Conservation (phyloP, 2,797 vertebrate species). For the Schizopygopsis malacanthus region DNA sequence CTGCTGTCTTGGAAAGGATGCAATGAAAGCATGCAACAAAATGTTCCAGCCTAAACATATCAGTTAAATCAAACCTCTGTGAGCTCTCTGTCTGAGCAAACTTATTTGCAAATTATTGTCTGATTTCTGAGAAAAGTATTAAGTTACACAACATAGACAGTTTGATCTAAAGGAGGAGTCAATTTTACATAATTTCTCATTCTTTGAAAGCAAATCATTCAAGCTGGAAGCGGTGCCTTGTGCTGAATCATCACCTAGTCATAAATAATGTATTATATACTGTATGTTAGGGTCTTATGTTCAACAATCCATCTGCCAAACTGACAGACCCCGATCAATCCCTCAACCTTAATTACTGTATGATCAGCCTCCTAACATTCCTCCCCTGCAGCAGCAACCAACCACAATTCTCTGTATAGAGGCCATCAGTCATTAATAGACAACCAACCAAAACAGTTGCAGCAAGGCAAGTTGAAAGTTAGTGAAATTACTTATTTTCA, state of each 20-base stretch:
- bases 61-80: neutral
- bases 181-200: conserved; percentile 2
- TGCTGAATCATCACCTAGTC: conserved; percentile 73
- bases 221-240: conserved; percentile 26
- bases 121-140: conserved; percentile 15
- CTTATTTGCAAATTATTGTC: conserved; percentile 10
- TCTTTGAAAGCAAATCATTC: neutral
- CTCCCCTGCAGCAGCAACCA: conserved; percentile 4
- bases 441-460: neutral
- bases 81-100: conserved; percentile 3
- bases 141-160: conserved; percentile 13
- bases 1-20: conserved; percentile 54
- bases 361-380: conserved; percentile 19
- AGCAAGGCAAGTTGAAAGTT: neutral
- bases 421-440: conserved; percentile 20
- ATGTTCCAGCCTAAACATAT: conserved; percentile 28
- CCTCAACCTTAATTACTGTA: conserved; percentile 24
- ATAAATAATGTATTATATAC: conserved; percentile 78
- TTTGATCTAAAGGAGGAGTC: neutral
- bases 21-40: conserved; percentile 44
- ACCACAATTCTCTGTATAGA: neutral
- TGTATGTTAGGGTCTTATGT: conserved; percentile 43
- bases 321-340: conserved; percentile 26
- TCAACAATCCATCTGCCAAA: conserved; percentile 9
- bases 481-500: neutral